Percentiles rank a stretch among this genome's conserved stretches.
phyloP scores from a whole-genome alignment of 2,888 invertebrate genomes.

The Drosophila nr. perissopoda region DNA sequence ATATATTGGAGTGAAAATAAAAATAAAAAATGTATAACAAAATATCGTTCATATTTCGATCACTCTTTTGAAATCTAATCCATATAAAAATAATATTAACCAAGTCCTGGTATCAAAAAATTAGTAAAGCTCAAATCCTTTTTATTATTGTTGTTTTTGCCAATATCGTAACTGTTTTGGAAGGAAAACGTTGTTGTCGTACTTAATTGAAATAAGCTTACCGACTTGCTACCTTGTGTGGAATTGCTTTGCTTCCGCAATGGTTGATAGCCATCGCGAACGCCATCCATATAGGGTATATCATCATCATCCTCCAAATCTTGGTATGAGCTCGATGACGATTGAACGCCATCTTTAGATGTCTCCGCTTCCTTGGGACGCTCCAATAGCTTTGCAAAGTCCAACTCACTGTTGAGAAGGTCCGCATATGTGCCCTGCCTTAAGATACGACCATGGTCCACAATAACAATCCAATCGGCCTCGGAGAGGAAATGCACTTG shows the following conservation, averaged over 20 bases:
- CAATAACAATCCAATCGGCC: slow-evolving; percentile 87
- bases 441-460: slow-evolving; percentile 86
- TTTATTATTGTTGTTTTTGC: neutral
- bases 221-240: slow-evolving; percentile 80
- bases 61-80: neutral
- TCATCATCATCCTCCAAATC: slow-evolving; percentile 81
- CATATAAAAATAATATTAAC: neutral
- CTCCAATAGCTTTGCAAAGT: slow-evolving; percentile 86
- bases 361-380: slow-evolving; percentile 70
- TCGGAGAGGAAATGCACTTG: slow-evolving; percentile 90
- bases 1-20: neutral
- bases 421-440: slow-evolving; percentile 86
- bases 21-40: neutral
- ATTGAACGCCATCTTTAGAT: slow-evolving; percentile 26
- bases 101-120: neutral
- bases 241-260: slow-evolving; percentile 70
- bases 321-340: slow-evolving; percentile 32
- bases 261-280: slow-evolving; percentile 78
- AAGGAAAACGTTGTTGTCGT: neutral
- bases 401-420: slow-evolving; percentile 85
- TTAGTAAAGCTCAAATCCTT: neutral
- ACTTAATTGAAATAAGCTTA: slow-evolving; percentile 24
- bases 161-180: neutral
- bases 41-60: neutral
- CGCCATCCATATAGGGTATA: slow-evolving; percentile 85